phyloP scores from a whole-genome alignment of 2,113 vertebrate species.

The Trematocara marginatum region DNA sequence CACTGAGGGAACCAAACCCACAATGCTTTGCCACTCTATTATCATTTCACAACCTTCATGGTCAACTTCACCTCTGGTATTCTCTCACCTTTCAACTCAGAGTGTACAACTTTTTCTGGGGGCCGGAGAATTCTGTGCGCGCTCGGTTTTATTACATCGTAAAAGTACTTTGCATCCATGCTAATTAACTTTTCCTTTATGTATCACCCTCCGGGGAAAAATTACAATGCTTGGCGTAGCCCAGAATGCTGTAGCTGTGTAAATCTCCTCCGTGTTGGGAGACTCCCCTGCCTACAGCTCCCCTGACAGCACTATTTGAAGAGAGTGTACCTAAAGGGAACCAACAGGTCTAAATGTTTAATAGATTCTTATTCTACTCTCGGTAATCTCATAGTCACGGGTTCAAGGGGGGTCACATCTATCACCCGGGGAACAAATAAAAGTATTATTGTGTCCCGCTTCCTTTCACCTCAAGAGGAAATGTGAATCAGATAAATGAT shows the following conservation, averaged over 20 bases:
- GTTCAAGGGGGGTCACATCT: slow-evolving; percentile 55
- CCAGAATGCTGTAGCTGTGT: slow-evolving; percentile 9
- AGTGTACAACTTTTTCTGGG: neutral
- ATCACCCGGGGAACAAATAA: slow-evolving; percentile 68
- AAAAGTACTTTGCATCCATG: slow-evolving; percentile 14
- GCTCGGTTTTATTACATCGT: slow-evolving; percentile 20
- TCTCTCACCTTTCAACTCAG: slow-evolving; percentile 25
- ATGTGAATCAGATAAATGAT: slow-evolving; percentile 71
- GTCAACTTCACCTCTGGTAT: slow-evolving; percentile 32
- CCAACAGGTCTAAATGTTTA: slow-evolving; percentile 57
- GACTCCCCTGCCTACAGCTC: slow-evolving; percentile 6
- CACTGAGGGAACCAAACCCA: slow-evolving; percentile 34
- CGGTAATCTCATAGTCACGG: slow-evolving; percentile 61
- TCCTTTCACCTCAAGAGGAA: slow-evolving; percentile 52
- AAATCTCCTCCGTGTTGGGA: slow-evolving; percentile 14
- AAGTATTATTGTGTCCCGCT: slow-evolving; percentile 59
- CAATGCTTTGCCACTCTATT: slow-evolving; percentile 34
- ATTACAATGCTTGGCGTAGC: slow-evolving; percentile 6
- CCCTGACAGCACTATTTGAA: slow-evolving; percentile 6
- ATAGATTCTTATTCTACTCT: slow-evolving; percentile 66
- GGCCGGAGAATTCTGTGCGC: neutral
- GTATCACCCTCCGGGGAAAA: slow-evolving; percentile 5
- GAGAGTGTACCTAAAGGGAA: slow-evolving; percentile 2
- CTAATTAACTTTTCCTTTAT: slow-evolving; percentile 50
- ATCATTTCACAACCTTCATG: slow-evolving; percentile 33